These are phyloP conservation scores for Antheraea assamensis DNA, from an alignment of 2,888 invertebrate genomes.

Conservation along the genomic window DNA sequence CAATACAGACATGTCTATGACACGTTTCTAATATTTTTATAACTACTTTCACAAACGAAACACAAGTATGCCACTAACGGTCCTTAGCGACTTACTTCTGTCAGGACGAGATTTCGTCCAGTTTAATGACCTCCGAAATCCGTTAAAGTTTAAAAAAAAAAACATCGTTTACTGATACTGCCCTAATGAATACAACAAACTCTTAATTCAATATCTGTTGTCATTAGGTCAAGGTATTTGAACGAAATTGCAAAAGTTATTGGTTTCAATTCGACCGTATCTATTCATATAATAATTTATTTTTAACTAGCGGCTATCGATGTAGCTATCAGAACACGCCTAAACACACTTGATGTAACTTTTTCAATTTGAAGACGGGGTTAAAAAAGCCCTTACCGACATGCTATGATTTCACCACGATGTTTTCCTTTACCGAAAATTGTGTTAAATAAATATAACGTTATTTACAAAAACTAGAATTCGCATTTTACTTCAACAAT, in stretches of 20 bases:
- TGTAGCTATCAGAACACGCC: too few relatives aligned
- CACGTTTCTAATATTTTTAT: not conserved
- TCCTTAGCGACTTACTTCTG: not conserved
- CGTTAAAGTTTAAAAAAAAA: not conserved
- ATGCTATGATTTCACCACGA: too few relatives aligned
- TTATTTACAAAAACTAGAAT: too few relatives aligned
- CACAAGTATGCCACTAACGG: constrained; percentile 7
- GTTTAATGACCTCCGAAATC: constrained; percentile 4
- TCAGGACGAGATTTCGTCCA: not conserved
- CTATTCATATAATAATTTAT: too few relatives aligned
- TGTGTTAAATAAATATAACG: too few relatives aligned
- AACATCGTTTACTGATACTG: not conserved
- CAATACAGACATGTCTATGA: not conserved
- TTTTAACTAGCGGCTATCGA: too few relatives aligned
- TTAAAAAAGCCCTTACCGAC: too few relatives aligned
- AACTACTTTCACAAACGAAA: constrained; percentile 2
- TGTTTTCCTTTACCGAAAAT: too few relatives aligned
- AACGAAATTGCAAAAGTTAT: not conserved
- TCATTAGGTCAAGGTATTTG: not conserved
- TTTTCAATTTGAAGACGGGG: too few relatives aligned
- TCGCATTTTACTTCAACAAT: too few relatives aligned
- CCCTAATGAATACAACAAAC: not conserved
- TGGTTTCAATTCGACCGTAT: not conserved
- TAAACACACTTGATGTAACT: too few relatives aligned
- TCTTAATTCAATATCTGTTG: not conserved